A percentile compares a stretch with the other conserved stretches of the same genome.
Conservation (phyloP, 2,888 invertebrate genomes). For the Drosophila percnosoma region DNA sequence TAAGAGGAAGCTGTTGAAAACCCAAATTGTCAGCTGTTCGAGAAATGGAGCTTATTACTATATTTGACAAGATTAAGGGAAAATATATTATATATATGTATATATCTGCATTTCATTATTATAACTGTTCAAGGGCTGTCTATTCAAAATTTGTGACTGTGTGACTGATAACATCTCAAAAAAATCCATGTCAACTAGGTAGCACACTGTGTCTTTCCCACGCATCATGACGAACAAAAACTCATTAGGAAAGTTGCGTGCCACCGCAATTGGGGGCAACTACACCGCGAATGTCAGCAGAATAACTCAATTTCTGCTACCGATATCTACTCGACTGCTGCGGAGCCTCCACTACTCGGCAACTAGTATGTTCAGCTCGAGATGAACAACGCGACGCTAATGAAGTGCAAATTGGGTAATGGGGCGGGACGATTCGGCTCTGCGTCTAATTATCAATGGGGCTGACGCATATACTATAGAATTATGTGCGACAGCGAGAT, state of each 20-base stretch:
- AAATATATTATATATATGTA: background rate
- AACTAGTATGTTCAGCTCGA: background rate
- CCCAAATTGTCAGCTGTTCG: background rate
- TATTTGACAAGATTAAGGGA: background rate
- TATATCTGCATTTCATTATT: background rate
- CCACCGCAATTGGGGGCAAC: constrained; percentile 16
- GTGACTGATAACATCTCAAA: background rate
- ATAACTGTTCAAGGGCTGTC: background rate
- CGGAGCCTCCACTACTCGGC: background rate
- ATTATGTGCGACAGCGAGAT: constrained; percentile 33
- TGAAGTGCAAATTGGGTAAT: constrained; percentile 76
- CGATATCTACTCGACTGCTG: background rate
- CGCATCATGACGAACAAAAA: constrained; percentile 25
- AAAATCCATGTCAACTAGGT: background rate
- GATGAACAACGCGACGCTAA: constrained; percentile 61
- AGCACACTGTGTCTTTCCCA: background rate
- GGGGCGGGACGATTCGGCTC: constrained; percentile 46
- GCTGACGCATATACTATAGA: constrained; percentile 36
- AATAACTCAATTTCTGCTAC: constrained; percentile 21
- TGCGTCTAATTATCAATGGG: constrained; percentile 70
- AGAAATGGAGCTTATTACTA: background rate
- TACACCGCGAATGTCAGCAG: constrained; percentile 10
- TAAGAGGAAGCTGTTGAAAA: background rate
- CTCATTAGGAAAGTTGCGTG: constrained; percentile 47
- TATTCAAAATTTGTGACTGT: background rate